These are phyloP conservation scores for Chelon labrosus DNA, from an alignment of 2,797 vertebrate species.

Conservation along the genomic window DNA sequence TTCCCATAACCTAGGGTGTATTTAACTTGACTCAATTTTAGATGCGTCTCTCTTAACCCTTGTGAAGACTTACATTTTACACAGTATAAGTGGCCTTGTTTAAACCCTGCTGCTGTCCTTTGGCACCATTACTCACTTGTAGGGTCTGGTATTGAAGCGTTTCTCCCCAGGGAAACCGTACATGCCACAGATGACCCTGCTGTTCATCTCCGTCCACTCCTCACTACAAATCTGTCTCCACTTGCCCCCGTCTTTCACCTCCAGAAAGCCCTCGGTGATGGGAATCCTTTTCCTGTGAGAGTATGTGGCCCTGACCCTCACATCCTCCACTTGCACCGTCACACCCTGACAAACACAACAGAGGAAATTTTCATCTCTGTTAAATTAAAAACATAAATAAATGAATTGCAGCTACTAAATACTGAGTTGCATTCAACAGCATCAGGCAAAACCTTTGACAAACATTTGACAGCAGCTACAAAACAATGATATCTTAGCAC, in stretches of 20 bases:
- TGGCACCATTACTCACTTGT: conserved; percentile 88
- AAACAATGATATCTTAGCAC: neutral
- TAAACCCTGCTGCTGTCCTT: neutral
- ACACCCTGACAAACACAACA: conserved; percentile 80
- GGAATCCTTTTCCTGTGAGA: conserved; percentile 90
- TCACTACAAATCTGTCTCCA: conserved; percentile 95
- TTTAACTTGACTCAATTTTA: conserved; percentile 19
- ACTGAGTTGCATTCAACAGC: neutral
- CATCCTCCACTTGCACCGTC: conserved; percentile 93
- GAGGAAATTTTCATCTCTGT: neutral
- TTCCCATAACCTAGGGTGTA: neutral
- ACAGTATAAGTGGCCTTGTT: conserved; percentile 11
- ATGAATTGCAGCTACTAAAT: neutral
- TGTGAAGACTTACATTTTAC: conserved; percentile 7
- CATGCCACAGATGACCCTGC: conserved; percentile 95
- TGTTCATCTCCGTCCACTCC: conserved; percentile 90
- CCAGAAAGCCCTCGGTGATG: conserved; percentile 93
- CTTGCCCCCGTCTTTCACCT: conserved; percentile 90
- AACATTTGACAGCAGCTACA: neutral
- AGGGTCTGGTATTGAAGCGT: conserved; percentile 88
- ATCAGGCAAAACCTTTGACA: neutral
- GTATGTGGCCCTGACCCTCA: conserved; percentile 90
- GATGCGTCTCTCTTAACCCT: neutral
- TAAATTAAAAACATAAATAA: neutral
- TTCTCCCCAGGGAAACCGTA: conserved; percentile 94